Evolutionary conservation across 2,797 vertebrate genomes (phyloP).

Genomic region (Chelon auratus): DNA sequence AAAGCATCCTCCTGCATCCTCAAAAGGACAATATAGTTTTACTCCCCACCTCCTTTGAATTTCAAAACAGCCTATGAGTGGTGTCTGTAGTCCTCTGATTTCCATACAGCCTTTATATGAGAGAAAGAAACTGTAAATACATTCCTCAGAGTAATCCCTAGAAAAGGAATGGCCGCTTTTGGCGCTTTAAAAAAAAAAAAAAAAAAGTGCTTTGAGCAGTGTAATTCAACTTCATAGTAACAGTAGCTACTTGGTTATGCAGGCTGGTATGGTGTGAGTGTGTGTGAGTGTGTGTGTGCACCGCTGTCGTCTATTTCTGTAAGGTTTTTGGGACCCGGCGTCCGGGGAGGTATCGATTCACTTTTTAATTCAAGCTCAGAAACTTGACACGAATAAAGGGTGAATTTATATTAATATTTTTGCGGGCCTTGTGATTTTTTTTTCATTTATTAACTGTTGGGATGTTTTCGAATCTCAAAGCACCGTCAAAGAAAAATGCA

Average conservation of each 20-base stretch:
- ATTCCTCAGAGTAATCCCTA: constrained; percentile 97
- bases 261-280: constrained; percentile 71
- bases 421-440: constrained; percentile 11
- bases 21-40: constrained; percentile 97
- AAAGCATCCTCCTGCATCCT: constrained; percentile 93
- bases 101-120: constrained; percentile 98
- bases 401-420: constrained; percentile 53
- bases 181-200: constrained; percentile 80
- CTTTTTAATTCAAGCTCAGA: constrained; percentile 67
- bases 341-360: constrained; percentile 62
- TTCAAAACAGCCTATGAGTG: constrained; percentile 97
- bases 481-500: not conserved
- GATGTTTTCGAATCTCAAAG: constrained; percentile 20
- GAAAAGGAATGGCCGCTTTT: constrained; percentile 89
- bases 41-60: constrained; percentile 92
- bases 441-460: constrained; percentile 18
- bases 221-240: constrained; percentile 98
- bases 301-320: constrained; percentile 76
- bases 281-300: constrained; percentile 37
- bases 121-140: constrained; percentile 95
- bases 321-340: constrained; percentile 62
- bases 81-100: constrained; percentile 97
- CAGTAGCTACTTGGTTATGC: constrained; percentile 93
- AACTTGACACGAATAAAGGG: constrained; percentile 64
- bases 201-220: constrained; percentile 90